Conservation (phyloP, 2,797 vertebrate species). For the Intellagama lesueurii region DNA sequence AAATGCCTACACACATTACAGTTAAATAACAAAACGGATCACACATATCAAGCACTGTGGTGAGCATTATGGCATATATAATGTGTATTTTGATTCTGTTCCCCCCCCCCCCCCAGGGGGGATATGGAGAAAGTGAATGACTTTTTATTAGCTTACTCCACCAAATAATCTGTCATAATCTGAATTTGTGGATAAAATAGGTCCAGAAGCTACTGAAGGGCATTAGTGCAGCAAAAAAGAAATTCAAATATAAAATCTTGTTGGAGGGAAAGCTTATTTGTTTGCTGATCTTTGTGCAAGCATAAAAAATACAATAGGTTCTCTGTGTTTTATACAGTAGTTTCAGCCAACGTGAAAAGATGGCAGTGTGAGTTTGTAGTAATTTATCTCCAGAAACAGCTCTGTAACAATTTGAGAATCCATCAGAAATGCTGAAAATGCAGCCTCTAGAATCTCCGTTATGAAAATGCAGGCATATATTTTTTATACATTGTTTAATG, state of each 20-base stretch:
- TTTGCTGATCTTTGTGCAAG: conserved; percentile 12
- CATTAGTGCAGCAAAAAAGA: neutral
- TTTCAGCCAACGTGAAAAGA: neutral
- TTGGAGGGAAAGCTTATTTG: neutral
- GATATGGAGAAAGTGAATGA: conserved; percentile 1
- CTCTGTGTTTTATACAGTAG: neutral
- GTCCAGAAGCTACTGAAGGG: neutral
- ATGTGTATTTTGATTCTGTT: neutral
- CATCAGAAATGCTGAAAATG: conserved; percentile 1
- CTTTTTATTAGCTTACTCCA: neutral
- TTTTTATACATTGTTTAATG: neutral
- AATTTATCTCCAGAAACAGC: neutral
- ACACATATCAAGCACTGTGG: neutral
- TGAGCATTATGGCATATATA: no score
- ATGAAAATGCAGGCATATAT: no score
- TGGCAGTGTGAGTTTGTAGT: conserved; percentile 18
- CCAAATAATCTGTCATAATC: fast-evolving
- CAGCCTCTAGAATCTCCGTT: neutral
- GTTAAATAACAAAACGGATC: neutral
- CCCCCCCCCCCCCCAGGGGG: neutral
- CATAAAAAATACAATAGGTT: neutral
- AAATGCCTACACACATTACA: neutral
- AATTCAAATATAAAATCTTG: neutral
- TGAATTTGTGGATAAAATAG: neutral
- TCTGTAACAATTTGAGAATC: neutral